These are phyloP conservation scores for Murina feae DNA, from an alignment of 2,113 vertebrate genomes.

Conservation along the genomic window DNA sequence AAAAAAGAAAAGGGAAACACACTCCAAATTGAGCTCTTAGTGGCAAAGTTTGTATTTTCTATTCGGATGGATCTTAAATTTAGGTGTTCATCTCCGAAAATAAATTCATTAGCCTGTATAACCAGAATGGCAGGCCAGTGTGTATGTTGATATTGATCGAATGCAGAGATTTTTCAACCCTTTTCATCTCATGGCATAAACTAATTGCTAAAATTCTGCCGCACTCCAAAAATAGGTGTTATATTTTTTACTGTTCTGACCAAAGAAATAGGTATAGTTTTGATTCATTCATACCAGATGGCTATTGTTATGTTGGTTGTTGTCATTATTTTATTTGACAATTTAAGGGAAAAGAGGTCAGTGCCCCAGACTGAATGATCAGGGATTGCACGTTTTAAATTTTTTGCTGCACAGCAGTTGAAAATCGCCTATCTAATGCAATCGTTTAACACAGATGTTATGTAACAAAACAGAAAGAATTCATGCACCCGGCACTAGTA, in stretches of 20 bases:
- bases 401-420: neutral
- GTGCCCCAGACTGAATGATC: neutral
- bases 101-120: neutral
- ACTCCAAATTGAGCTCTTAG: neutral
- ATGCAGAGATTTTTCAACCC: neutral
- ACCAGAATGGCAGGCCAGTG: neutral
- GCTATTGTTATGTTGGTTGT: neutral
- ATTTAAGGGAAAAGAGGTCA: neutral
- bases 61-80: neutral
- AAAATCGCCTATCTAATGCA: neutral
- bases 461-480: neutral
- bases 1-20: neutral
- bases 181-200: neutral
- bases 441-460: neutral
- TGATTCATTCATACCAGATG: neutral
- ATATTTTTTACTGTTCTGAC: neutral
- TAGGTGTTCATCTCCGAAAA: slow-evolving; percentile 21
- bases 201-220: neutral
- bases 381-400: neutral
- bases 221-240: neutral
- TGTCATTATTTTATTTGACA: neutral
- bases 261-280: neutral
- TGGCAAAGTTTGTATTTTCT: neutral
- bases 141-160: slow-evolving; percentile 2
- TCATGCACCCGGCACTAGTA: neutral